phyloP scores from a whole-genome alignment of 1,140 invertebrate species.

The Battus philenor region DNA sequence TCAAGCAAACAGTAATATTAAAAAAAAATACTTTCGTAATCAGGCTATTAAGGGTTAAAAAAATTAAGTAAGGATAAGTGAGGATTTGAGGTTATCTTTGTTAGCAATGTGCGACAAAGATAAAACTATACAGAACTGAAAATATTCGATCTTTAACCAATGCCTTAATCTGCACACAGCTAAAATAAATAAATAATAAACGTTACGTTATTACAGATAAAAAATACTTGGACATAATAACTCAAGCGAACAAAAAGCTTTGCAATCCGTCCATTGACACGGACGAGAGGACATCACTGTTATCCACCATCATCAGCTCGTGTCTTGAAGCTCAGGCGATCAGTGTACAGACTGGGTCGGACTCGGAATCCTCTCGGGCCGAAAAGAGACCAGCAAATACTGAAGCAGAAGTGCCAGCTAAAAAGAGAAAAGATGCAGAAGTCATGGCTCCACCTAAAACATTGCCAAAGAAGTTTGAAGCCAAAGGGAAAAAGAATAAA shows the following conservation, averaged over 20 bases:
- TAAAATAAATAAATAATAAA: no score
- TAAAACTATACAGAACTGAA: no score
- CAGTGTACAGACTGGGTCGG: constrained; percentile 22
- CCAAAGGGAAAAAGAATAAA: constrained; percentile 32
- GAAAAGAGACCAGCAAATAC: constrained; percentile 22
- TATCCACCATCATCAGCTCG: constrained; percentile 43
- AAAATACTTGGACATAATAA: constrained; percentile 42
- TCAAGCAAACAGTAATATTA: no score
- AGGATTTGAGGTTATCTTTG: no score
- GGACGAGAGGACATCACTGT: constrained; percentile 40
- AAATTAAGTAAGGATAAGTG: no score
- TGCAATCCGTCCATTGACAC: constrained; percentile 41
- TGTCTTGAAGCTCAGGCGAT: constrained; percentile 38
- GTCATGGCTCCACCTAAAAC: constrained; percentile 56
- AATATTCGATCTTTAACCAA: no score
- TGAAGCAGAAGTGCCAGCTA: constrained; percentile 26
- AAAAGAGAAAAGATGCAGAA: constrained; percentile 31
- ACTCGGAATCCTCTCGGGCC: constrained; percentile 29
- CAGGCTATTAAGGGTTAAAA: no score
- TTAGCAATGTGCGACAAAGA: no score
- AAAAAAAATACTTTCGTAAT: no score
- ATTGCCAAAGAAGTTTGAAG: constrained; percentile 43
- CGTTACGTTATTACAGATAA: constrained; percentile 36
- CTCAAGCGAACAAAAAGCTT: constrained; percentile 36
- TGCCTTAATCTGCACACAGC: no score